Percentiles rank a stretch among this genome's conserved stretches.
Evolutionary conservation across 2,113 vertebrate genomes (phyloP).

Genomic region (Silurus meridionalis): DNA sequence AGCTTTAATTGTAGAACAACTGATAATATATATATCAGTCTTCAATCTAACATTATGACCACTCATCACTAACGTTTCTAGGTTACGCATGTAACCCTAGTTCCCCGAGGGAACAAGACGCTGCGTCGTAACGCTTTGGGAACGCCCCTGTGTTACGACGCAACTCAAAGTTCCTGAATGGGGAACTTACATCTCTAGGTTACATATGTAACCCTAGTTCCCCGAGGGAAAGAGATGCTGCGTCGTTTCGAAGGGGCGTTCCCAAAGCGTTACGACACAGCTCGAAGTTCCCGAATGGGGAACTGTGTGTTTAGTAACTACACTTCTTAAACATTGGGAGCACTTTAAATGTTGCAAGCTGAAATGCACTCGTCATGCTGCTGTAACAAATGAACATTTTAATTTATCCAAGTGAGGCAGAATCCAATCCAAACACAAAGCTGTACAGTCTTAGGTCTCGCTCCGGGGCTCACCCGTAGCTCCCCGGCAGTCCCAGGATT

Average conservation of each 20-base stretch:
- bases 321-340: not conserved
- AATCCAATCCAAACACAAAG: conserved; percentile 3
- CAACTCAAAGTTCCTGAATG: no score
- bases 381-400: not conserved
- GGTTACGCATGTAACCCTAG: no score
- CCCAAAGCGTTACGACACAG: no score
- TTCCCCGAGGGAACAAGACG: no score
- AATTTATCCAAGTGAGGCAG: not conserved
- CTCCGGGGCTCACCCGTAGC: not conserved
- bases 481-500: not conserved
- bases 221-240: no score
- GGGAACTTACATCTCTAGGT: no score
- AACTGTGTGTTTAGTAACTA: no score
- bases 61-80: not conserved
- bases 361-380: not conserved
- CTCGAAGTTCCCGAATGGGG: no score
- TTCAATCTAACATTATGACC: not conserved
- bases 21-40: not conserved
- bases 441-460: not conserved
- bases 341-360: not conserved
- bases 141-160: no score
- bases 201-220: no score
- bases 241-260: no score
- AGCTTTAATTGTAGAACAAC: not conserved
- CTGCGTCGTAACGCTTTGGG: no score